These are phyloP conservation scores for Lydus trimaculatus DNA, from an alignment of 2,888 invertebrate genomes.

Conservation along the genomic window DNA sequence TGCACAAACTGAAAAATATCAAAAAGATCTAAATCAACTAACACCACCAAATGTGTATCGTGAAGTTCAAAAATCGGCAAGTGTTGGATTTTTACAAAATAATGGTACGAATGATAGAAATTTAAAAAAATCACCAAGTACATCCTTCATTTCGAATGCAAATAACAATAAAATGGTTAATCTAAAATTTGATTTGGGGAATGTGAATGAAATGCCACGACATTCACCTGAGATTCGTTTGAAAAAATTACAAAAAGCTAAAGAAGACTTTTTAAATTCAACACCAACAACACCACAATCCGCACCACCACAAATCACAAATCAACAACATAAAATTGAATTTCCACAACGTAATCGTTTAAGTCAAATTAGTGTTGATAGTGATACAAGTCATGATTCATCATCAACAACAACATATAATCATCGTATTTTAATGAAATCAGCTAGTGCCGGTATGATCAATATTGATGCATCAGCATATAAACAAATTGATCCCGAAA, in stretches of 20 bases:
- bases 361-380: constrained; percentile 71
- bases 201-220: neutral
- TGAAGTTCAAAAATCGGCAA: constrained; percentile 73
- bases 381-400: constrained; percentile 63
- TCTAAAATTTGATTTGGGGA: neutral
- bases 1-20: constrained; percentile 63
- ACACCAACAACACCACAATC: constrained; percentile 41
- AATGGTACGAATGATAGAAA: constrained; percentile 27
- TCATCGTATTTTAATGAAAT: constrained; percentile 71
- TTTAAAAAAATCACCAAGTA: constrained; percentile 20
- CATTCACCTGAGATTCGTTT: constrained; percentile 61
- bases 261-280: constrained; percentile 71
- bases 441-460: constrained; percentile 81
- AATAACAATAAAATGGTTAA: neutral
- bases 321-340: constrained; percentile 40
- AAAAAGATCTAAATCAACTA: constrained; percentile 59
- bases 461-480: constrained; percentile 70
- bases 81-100: constrained; percentile 57
- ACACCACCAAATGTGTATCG: constrained; percentile 60
- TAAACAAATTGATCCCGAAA: constrained; percentile 63
- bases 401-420: constrained; percentile 55
- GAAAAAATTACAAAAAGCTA: constrained; percentile 71
- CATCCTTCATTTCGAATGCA: neutral
- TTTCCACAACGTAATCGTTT: constrained; percentile 55
- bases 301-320: constrained; percentile 32